These are phyloP conservation scores for Platichthys stellatus DNA, from an alignment of 2,113 vertebrate genomes.

Conservation along the genomic window DNA sequence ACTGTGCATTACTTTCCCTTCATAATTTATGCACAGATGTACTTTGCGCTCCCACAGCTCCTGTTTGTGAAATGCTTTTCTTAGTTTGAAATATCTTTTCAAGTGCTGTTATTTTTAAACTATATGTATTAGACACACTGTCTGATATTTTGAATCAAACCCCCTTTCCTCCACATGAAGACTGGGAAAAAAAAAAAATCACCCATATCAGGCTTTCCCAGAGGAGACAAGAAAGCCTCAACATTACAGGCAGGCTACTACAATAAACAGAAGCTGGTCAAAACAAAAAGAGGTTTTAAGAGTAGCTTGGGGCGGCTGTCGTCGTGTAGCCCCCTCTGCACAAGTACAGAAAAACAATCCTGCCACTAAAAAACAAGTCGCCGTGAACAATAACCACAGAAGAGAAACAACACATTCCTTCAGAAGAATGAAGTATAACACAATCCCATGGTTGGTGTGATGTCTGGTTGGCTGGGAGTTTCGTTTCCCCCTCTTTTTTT, in stretches of 20 bases:
- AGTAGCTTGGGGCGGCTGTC: conserved; percentile 35
- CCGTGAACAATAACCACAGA: conserved; percentile 35
- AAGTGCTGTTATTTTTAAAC: background rate
- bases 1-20: background rate
- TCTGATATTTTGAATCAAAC: conserved; percentile 2
- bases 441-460: conserved; percentile 52
- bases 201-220: conserved; percentile 6
- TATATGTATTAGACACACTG: background rate
- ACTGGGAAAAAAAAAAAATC: background rate
- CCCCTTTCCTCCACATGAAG: background rate
- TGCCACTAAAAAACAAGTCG: conserved; percentile 25
- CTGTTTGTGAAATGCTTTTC: background rate
- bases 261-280: conserved; percentile 51
- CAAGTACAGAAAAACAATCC: conserved; percentile 45
- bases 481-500: background rate
- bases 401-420: conserved; percentile 65
- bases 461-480: conserved; percentile 34
- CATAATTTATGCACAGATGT: background rate
- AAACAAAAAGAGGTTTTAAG: conserved; percentile 40
- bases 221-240: conserved; percentile 11
- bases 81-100: background rate
- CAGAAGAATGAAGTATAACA: conserved; percentile 36
- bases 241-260: conserved; percentile 11
- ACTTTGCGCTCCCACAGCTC: background rate
- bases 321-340: conserved; percentile 24